Evolutionary conservation across 2,113 vertebrate genomes (phyloP).

Genomic region (Thryonomys swinderianus): DNA sequence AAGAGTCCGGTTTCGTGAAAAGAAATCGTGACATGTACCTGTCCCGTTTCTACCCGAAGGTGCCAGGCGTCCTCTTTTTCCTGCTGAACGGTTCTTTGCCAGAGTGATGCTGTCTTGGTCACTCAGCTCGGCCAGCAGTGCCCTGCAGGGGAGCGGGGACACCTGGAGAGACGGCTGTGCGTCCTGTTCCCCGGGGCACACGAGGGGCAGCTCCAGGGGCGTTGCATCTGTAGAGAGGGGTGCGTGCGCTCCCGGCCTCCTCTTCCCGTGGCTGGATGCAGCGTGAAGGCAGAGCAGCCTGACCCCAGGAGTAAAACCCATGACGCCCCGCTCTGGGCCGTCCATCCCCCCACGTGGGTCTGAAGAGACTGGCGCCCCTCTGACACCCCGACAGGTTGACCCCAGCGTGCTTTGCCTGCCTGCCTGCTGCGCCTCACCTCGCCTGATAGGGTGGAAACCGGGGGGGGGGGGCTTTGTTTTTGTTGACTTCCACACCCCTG

Average conservation of each 20-base stretch:
- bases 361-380: no score
- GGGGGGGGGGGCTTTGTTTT: neutral
- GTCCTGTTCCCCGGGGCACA: neutral
- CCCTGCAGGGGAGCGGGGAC: neutral
- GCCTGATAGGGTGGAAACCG: no score
- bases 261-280: neutral
- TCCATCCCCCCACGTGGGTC: neutral
- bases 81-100: neutral
- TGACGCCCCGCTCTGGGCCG: neutral
- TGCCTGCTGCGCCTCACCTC: neutral
- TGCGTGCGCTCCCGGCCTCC: accelerated
- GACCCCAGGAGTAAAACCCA: neutral
- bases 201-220: neutral
- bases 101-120: accelerated
- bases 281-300: neutral
- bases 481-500: neutral
- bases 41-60: neutral
- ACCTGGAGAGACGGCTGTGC: neutral
- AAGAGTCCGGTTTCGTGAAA: no score
- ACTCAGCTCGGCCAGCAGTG: neutral
- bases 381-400: neutral
- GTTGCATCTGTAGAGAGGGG: neutral
- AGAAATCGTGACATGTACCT: neutral
- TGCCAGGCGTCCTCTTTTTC: neutral
- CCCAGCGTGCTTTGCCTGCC: neutral